These are phyloP conservation scores for Eumerus sabulonum DNA, from an alignment of 2,888 invertebrate genomes.

Conservation along the genomic window DNA sequence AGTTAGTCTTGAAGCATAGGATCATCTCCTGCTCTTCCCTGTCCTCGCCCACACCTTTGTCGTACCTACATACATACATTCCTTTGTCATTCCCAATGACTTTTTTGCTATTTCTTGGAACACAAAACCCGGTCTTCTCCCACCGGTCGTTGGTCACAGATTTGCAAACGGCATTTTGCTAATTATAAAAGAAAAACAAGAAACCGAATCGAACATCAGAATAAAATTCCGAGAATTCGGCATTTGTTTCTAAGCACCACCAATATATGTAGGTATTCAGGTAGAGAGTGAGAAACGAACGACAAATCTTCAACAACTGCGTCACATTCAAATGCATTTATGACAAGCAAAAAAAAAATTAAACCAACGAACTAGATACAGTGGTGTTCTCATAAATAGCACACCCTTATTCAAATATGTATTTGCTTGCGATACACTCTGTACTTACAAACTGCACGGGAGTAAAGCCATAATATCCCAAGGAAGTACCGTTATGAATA, in stretches of 20 bases:
- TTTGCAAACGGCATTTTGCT: conserved; percentile 43
- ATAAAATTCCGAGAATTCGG: conserved; percentile 44
- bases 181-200: conserved; percentile 47
- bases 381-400: too few relatives aligned
- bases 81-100: conserved; percentile 34
- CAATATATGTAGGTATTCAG: conserved; percentile 47
- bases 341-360: conserved; percentile 57
- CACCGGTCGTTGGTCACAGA: conserved; percentile 25
- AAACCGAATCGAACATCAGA: too few relatives aligned
- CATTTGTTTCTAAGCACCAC: conserved; percentile 40
- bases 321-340: conserved; percentile 68
- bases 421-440: too few relatives aligned
- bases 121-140: conserved; percentile 17
- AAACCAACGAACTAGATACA: too few relatives aligned
- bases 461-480: too few relatives aligned
- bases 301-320: conserved; percentile 51
- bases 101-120: conserved; percentile 40
- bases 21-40: conserved; percentile 14
- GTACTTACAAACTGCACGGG: too few relatives aligned
- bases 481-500: too few relatives aligned
- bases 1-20: conserved; percentile 27
- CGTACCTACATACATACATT: conserved; percentile 11
- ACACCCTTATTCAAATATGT: too few relatives aligned
- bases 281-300: conserved; percentile 33
- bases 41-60: too few relatives aligned